Evolutionary conservation across 2,797 vertebrate genomes (phyloP).

Genomic region (Micrastur ruficollis): DNA sequence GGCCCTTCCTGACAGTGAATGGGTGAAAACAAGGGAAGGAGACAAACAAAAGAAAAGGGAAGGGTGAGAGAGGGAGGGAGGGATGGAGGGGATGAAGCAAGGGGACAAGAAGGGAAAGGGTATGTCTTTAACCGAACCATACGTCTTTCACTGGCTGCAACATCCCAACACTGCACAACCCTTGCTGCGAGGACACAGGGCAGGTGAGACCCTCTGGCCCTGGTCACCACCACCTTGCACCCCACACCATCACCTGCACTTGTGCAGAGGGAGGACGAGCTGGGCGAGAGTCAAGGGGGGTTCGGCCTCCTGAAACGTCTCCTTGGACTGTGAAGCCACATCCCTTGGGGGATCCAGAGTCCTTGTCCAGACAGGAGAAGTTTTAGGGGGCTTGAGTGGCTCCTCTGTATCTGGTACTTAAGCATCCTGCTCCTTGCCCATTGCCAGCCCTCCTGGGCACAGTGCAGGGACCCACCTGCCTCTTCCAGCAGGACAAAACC

Average conservation of each 20-base stretch:
- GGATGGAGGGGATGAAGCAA: constrained; percentile 53
- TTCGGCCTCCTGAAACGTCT: not conserved
- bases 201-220: not conserved
- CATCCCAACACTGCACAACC: not conserved
- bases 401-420: not conserved
- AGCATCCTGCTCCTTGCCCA: not conserved
- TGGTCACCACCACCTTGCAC: not conserved
- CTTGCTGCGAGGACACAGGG: rapidly evolving
- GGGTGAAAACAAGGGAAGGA: constrained; percentile 61
- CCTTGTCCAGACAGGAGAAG: not conserved
- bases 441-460: not conserved
- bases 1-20: constrained; percentile 78
- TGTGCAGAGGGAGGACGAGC: not conserved
- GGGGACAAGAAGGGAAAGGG: constrained; percentile 62
- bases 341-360: not conserved
- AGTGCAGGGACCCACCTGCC: not conserved
- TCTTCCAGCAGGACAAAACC: not conserved
- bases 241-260: not conserved
- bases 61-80: constrained; percentile 66
- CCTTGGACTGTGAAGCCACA: not conserved
- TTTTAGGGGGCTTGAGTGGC: not conserved
- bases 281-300: not conserved
- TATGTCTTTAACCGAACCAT: constrained; percentile 43
- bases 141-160: not conserved
- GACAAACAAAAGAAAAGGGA: constrained; percentile 64